Percentiles rank a stretch among this genome's conserved stretches.
phyloP scores from a whole-genome alignment of 2,797 vertebrate genomes.

The Enteromius fasciolatus region DNA sequence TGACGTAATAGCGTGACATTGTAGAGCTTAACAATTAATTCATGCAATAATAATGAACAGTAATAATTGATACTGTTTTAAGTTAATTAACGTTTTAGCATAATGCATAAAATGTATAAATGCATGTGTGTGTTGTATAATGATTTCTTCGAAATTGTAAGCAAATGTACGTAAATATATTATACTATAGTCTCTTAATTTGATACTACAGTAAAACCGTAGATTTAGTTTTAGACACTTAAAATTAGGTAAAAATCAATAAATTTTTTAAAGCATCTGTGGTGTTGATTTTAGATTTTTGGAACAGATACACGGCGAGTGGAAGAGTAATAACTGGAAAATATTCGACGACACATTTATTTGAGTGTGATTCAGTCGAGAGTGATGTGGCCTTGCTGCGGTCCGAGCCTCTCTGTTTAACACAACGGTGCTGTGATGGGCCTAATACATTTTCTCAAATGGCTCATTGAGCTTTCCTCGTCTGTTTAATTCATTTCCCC shows the following conservation, averaged over 20 bases:
- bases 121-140: too few species aligned
- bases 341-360: background rate
- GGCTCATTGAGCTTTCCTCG: background rate
- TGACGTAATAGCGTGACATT: background rate
- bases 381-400: background rate
- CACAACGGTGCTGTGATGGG: background rate
- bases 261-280: background rate
- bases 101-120: too few species aligned
- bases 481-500: background rate
- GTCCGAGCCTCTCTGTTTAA: background rate
- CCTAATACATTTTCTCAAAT: background rate
- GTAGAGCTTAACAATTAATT: too few species aligned
- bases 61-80: too few species aligned
- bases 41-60: too few species aligned
- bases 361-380: background rate
- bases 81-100: too few species aligned
- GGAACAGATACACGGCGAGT: background rate
- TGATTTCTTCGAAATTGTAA: too few species aligned
- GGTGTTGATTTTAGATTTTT: background rate
- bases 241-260: background rate
- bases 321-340: background rate
- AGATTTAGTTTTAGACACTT: background rate
- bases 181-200: background rate
- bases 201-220: background rate
- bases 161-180: background rate